Base-by-base conservation (phyloP, 1,140 invertebrate genomes). In the Colletes gigas region DNA sequence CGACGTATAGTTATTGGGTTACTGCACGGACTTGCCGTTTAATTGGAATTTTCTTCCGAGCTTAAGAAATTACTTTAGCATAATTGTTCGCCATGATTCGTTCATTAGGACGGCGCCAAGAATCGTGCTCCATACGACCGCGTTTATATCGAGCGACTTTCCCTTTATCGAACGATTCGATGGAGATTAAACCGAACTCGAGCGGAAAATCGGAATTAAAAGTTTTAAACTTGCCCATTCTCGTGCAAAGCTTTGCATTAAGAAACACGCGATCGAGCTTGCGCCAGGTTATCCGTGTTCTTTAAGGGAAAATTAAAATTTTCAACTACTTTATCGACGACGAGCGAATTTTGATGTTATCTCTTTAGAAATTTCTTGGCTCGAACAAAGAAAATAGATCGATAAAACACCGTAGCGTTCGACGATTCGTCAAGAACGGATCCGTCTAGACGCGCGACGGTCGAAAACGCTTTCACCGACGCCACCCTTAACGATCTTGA, bases 31-130 rank as follows among this genome's bases (percentile, higher is more conserved):
- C 69, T 30, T 78, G 70, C n/a, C 69, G 39, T 67, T 70, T 86
- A 86, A 86, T 85, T 85, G 71, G 62, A 85, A 82, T 85, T 78
- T 85, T 82, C 67, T 57, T 44, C 44, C 54, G 30, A 81, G 69
- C 80, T 84, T 82, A 82, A 85, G 83, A 81, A 81, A 85, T 85
- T 82, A 84, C 69, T 82, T 44, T 30, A 54, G 41, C 77, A 57
- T 78, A 78, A 84, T 84, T 84, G 84, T 74, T 73, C 78, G 73
- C 57, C 66, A 73, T 54, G 69, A 59, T 21, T 60, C 71, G 77
- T 84, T 82, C 74, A 65, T 84, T 82, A 82, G 19, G 73, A 75
- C n/a, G 15, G 55, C 41, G 54, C 59, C 44, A 72, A 54, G 19
- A 67, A 66, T 75, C 55, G 68, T 15, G 55, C 50, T 15, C 8